A percentile compares a stretch with the other conserved stretches of the same genome.
Evolutionary conservation across 2,113 vertebrate species (phyloP).

Genomic region (Cyprinodon tularosa): DNA sequence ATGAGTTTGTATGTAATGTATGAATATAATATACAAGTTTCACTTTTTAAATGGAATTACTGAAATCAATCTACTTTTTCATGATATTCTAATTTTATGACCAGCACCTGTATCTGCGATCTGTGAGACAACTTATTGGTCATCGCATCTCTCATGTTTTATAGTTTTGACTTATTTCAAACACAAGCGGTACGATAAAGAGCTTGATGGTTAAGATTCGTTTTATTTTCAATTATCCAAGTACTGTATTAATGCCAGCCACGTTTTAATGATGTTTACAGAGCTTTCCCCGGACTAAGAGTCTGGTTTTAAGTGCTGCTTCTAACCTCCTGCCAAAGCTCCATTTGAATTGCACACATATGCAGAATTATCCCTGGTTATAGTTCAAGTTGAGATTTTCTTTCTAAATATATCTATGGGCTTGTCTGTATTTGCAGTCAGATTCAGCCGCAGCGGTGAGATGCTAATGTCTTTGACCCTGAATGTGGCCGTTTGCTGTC

Average conservation of each 20-base stretch:
- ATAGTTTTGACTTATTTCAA: conserved; percentile 52
- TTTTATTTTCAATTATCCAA: conserved; percentile 49
- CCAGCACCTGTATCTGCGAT: too few species aligned
- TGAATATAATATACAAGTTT: too few species aligned
- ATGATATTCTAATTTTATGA: too few species aligned
- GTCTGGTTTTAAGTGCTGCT: conserved; percentile 55
- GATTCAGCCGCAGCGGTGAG: neutral
- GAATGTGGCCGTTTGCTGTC: neutral
- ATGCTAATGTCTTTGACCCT: neutral
- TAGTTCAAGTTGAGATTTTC: conserved; percentile 32
- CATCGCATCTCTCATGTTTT: conserved; percentile 11
- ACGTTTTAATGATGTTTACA: conserved; percentile 45
- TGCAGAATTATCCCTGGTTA: conserved; percentile 43
- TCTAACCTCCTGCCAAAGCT: conserved; percentile 55
- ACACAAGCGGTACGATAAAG: conserved; percentile 61
- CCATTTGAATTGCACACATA: conserved; percentile 48
- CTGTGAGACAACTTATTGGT: conserved; percentile 21
- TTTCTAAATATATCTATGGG: conserved; percentile 24
- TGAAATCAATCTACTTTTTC: too few species aligned
- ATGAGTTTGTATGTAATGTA: too few species aligned
- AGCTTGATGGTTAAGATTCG: conserved; percentile 58
- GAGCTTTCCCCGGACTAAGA: conserved; percentile 30
- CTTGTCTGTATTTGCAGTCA: conserved; percentile 20
- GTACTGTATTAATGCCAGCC: conserved; percentile 58
- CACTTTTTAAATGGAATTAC: too few species aligned